phyloP scores from a whole-genome alignment of 2,113 vertebrate genomes.

The Galeopterus variegatus region DNA sequence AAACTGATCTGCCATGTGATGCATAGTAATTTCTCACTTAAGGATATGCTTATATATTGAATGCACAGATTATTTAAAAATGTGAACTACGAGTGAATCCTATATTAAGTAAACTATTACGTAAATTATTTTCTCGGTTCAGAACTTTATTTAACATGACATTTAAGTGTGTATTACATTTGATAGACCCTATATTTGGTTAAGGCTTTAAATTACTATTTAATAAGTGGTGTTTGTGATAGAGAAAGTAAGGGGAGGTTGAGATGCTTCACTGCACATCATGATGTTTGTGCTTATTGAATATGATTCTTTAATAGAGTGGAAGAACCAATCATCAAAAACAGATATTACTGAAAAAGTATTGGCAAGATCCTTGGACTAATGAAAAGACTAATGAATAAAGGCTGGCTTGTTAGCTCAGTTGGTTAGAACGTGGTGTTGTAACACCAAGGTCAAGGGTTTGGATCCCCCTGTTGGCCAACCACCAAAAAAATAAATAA shows the following conservation, averaged over 20 bases:
- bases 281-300: background rate
- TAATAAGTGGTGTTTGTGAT: background rate
- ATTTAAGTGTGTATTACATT: background rate
- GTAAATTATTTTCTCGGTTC: constrained; percentile 12
- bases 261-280: background rate
- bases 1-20: background rate
- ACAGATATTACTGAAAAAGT: background rate
- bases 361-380: background rate
- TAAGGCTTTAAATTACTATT: background rate
- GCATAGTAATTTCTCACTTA: background rate
- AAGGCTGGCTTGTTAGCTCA: too few relatives aligned
- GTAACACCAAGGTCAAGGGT: too few relatives aligned
- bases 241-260: background rate
- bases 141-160: background rate
- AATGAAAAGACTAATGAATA: background rate
- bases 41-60: background rate
- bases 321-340: background rate
- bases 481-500: too few relatives aligned
- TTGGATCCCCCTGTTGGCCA: too few relatives aligned
- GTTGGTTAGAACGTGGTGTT: too few relatives aligned
- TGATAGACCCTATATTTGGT: background rate
- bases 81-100: background rate
- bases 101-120: background rate
- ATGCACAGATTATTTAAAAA: background rate
- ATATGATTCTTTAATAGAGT: background rate